These are phyloP conservation scores for Sander lucioperca DNA, from an alignment of 2,113 vertebrate genomes.

Conservation along the genomic window DNA sequence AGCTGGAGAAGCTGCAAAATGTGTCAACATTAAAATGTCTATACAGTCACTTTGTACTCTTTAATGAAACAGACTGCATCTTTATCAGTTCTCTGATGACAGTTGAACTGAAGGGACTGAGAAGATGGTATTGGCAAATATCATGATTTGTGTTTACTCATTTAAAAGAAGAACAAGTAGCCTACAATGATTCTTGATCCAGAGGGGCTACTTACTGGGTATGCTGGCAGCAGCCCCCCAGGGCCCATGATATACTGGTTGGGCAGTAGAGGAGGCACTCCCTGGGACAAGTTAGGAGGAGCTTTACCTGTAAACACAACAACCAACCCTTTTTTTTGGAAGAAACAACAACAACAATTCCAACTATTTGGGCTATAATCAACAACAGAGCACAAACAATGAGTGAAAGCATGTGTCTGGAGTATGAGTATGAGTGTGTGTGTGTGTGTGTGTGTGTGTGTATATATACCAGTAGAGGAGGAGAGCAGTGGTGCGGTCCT, in stretches of 20 bases:
- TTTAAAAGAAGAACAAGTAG: not conserved
- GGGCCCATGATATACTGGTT: constrained; percentile 99
- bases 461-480: constrained; percentile 87
- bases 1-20: not conserved
- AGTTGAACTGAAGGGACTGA: not conserved
- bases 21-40: not conserved
- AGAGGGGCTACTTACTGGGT: constrained; percentile 88
- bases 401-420: not conserved
- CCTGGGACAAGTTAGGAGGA: constrained; percentile 95
- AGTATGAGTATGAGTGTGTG: not conserved
- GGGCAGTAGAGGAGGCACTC: constrained; percentile 94
- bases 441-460: not conserved
- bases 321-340: not conserved
- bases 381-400: not conserved
- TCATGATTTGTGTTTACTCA: not conserved
- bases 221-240: constrained; percentile 96
- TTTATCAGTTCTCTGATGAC: not conserved
- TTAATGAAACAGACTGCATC: not conserved
- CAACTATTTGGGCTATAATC: not conserved
- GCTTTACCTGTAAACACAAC: constrained; percentile 89
- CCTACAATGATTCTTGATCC: not conserved
- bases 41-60: not conserved
- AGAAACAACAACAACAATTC: not conserved
- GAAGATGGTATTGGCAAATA: not conserved
- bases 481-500: constrained; percentile 87